Base-by-base conservation (phyloP, 2,888 invertebrate genomes). In the Eurois occulta region DNA sequence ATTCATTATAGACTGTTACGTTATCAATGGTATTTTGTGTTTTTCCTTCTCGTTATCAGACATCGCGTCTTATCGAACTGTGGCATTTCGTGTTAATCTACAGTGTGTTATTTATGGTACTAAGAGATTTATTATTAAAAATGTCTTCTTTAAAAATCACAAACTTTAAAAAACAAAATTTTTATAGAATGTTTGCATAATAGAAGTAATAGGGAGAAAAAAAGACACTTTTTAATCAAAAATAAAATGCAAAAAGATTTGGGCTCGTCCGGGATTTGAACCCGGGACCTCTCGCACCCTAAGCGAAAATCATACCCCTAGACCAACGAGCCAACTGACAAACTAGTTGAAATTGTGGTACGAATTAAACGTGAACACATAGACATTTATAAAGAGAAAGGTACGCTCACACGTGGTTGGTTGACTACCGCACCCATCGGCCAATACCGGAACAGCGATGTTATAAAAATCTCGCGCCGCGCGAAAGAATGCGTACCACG, bases 221-320 rank as follows among this genome's bases (percentile, higher is more conserved):
- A 0, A 2, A 24, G 0, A 0, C 0, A 0, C 10, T 18, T 18
- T 18, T 21, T 13, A 21, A 4, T 0, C 11, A 16, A 66, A 67
- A 80, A 41, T 11, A 24, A 58, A 68, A 80, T 41, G 80, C 88
- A 90, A 86, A 80, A 35, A 60, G 7, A 58, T 88, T 90, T 95
- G 79, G 96, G 96, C 95, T 95, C 95, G 95, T 95, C 95, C 95
- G 96, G 95, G 95, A 96, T 95, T 96, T 96, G 95, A 96, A 96
- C 96, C 96, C 96, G 95, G 96, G 96, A 96, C 96, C 96, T 95
- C 96, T 95, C 96, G 96, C 96, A 96, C 95, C 96, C 95, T 95
- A 97, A 97, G 96, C 96, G 97, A 96, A 95, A 97, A 97, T 96
- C 96, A 97, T 97, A 97, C 96, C 97, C 96, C 97, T 97, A 96